These are phyloP conservation scores for Drepanosiphum platanoidis DNA, from an alignment of 2,888 invertebrate genomes.

Conservation along the genomic window DNA sequence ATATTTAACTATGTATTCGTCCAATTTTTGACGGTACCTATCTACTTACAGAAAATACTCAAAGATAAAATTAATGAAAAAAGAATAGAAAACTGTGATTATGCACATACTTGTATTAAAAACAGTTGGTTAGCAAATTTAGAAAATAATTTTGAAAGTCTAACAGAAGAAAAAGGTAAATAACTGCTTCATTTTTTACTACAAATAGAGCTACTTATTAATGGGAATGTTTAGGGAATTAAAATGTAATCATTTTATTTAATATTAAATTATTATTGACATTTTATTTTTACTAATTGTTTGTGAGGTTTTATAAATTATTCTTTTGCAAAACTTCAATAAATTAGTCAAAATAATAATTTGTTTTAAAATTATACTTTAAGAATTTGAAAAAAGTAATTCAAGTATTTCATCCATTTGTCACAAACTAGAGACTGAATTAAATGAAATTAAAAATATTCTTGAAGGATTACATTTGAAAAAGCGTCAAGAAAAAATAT, in stretches of 20 bases:
- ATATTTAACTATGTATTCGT: too few relatives aligned
- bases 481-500: neutral
- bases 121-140: conserved; percentile 23
- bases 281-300: too few relatives aligned
- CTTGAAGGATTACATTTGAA: neutral
- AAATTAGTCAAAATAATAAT: too few relatives aligned
- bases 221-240: too few relatives aligned
- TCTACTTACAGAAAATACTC: conserved; percentile 7
- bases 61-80: neutral
- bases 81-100: conserved; percentile 25
- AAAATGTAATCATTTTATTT: too few relatives aligned
- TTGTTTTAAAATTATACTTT: neutral
- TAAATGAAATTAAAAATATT: neutral
- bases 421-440: neutral
- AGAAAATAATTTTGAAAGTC: neutral
- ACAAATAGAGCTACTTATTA: too few relatives aligned
- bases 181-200: neutral
- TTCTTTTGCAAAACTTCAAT: too few relatives aligned
- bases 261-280: too few relatives aligned
- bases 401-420: neutral
- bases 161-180: conserved; percentile 12
- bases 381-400: conserved; percentile 15
- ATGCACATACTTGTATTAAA: neutral
- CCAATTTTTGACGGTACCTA: too few relatives aligned
- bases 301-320: neutral